Evolutionary conservation across 2,888 invertebrate genomes (phyloP), one percentile per base, ranked within the genome.

Genomic region (Athripsodes cinereus): DNA sequence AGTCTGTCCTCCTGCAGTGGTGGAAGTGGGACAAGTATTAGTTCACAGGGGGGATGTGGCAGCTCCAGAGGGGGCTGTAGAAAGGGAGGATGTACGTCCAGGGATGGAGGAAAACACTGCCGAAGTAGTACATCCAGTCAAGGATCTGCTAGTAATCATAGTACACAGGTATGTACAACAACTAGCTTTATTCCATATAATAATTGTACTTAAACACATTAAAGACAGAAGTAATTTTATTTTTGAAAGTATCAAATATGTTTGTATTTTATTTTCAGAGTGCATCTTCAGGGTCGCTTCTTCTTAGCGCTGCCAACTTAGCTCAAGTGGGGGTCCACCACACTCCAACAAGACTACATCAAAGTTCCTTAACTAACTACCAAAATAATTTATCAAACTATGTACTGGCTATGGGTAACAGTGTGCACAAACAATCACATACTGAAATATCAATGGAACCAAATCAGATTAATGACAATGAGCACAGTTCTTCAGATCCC

Each of bases 291-390:
- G 90, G 90, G 64, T 90, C 90, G 59, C 72, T 90, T 67, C 78
- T 92, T 64, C 72, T 92, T 68, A 90, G 88, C 65, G 89, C 90
- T 61, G 90, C 89, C 47, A 89, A 90, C 73, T 74, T 84, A 65
- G 82, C 81, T 22, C 79, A 81, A 64, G 76, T 82, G 71, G 78
- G 81, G 65, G 80, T 78, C 50, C 62, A 64, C 22, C 56, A 56
- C 16, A 19, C 61, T 1, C 51, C 59, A 62, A 74, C 74, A 18
- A 73, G 71, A 52, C 69, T 75, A n/a, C 69, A 70, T 31, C 46
- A 26, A 22, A 31, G 77, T 67, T 72, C 78, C 67, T 65, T 73
- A 69, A 65, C 71, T 62, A 65, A 69, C 68, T 70, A 77, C 69
- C 68, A 70, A 65, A 70, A 68, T 62, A 76, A 74, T 65, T 68